Percentiles rank a stretch among this genome's conserved stretches.
These are phyloP conservation scores for Psittacula derbiana DNA, from an alignment of 2,797 vertebrate species.

Conservation along the genomic window DNA sequence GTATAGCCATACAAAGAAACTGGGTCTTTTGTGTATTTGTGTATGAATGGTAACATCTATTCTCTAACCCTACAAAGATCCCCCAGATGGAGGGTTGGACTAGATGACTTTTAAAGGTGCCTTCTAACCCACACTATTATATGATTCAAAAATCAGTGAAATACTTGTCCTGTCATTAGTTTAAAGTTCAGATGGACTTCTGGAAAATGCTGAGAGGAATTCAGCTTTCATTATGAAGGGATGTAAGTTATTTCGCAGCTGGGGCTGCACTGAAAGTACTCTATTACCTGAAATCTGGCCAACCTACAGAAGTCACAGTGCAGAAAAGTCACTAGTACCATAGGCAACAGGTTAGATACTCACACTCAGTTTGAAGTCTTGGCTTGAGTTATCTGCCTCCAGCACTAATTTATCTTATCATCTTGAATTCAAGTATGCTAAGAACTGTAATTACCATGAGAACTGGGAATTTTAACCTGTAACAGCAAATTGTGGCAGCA, in stretches of 20 bases:
- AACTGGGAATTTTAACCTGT: not conserved
- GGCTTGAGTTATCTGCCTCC: not conserved
- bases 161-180: not conserved
- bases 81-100: not conserved
- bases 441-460: not conserved
- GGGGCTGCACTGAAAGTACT: not conserved
- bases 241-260: not conserved
- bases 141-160: not conserved
- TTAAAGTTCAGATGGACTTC: not conserved
- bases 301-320: not conserved
- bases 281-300: not conserved
- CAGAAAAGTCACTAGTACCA: not conserved
- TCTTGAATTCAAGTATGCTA: not conserved
- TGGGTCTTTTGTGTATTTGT: not conserved
- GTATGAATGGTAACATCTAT: not conserved
- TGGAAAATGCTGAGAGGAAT: not conserved
- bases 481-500: not conserved
- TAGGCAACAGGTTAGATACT: not conserved
- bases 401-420: not conserved
- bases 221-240: not conserved
- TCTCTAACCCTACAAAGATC: not conserved
- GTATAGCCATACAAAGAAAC: not conserved
- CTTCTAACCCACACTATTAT: not conserved
- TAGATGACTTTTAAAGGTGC: not conserved
- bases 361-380: not conserved